phyloP scores from a whole-genome alignment of 2,797 vertebrate species.

The Enteromius treurensis region DNA sequence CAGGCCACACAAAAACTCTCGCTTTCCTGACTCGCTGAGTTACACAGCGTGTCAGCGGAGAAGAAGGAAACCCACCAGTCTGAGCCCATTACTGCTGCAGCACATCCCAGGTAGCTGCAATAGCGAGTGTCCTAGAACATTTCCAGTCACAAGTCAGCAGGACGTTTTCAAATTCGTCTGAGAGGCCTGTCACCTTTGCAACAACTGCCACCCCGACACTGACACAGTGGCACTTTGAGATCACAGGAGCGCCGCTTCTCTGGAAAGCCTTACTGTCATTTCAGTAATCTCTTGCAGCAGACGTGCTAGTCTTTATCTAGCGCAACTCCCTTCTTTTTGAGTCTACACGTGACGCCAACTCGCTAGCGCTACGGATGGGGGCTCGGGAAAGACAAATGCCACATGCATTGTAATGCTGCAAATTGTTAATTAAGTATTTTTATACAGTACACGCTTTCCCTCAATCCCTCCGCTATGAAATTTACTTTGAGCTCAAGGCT shows the following conservation, averaged over 20 bases:
- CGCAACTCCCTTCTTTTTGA: conserved; percentile 19
- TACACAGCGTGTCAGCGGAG: conserved; percentile 32
- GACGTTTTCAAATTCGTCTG: conserved; percentile 21
- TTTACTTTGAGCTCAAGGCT: conserved; percentile 7
- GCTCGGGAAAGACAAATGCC: conserved; percentile 6
- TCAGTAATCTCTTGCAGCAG: conserved; percentile 48
- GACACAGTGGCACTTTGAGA: conserved; percentile 48
- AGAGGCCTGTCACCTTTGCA: conserved; percentile 41
- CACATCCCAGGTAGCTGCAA: conserved; percentile 7
- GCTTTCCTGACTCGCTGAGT: conserved; percentile 2
- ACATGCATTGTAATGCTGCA: not conserved
- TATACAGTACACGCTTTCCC: not conserved
- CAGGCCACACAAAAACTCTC: conserved; percentile 13
- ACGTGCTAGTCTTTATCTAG: conserved; percentile 40
- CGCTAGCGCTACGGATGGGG: not conserved
- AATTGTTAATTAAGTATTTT: conserved; percentile 6
- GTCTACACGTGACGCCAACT: conserved; percentile 23
- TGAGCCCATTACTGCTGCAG: conserved; percentile 14
- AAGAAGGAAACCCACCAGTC: conserved; percentile 9
- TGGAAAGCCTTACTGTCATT: conserved; percentile 46
- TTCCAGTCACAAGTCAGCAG: conserved; percentile 59
- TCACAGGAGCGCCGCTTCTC: conserved; percentile 16
- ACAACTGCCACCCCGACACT: conserved; percentile 29
- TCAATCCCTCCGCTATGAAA: not conserved
- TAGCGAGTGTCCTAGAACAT: conserved; percentile 41